Conservation (phyloP, 2,113 vertebrate species). For the Crotalus helleri region DNA sequence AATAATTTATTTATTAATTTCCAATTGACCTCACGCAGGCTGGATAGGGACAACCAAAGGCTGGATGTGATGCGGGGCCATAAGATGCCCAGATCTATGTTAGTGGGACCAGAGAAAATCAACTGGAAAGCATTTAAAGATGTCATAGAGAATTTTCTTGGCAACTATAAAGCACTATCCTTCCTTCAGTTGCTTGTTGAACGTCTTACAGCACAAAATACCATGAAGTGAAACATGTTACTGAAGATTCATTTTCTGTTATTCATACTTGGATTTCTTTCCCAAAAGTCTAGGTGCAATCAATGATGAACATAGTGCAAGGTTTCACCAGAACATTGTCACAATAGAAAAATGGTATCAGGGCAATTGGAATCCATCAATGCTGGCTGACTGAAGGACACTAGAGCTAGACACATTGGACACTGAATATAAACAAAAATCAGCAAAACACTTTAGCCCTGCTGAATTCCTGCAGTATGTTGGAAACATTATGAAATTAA, state of each 20-base stretch:
- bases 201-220: background rate
- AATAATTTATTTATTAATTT: background rate
- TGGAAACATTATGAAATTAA: background rate
- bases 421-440: background rate
- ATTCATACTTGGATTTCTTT: background rate
- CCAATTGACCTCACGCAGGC: background rate
- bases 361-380: background rate
- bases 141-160: background rate
- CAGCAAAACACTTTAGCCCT: background rate
- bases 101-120: background rate
- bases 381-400: background rate
- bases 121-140: background rate
- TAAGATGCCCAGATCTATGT: background rate
- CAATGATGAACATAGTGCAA: background rate
- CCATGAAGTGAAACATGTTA: background rate
- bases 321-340: background rate
- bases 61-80: background rate
- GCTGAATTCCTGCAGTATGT: background rate
- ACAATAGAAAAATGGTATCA: background rate
- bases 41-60: background rate
- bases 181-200: background rate
- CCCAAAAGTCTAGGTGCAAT: background rate
- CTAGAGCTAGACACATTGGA: background rate
- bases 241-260: background rate
- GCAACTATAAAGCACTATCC: background rate